These are phyloP conservation scores for Muraenolepis orangiensis DNA, from an alignment of 2,797 vertebrate genomes.

Conservation along the genomic window DNA sequence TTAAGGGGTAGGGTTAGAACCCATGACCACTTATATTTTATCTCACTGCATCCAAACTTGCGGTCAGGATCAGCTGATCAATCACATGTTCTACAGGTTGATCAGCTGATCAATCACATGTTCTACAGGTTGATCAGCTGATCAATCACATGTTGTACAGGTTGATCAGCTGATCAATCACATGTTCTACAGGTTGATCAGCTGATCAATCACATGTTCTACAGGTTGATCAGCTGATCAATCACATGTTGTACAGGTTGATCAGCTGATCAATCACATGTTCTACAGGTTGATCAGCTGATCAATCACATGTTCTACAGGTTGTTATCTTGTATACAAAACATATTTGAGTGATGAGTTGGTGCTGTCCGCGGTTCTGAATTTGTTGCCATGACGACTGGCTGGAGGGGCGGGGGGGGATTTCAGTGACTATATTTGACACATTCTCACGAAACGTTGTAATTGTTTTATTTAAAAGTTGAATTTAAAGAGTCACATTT, in stretches of 20 bases:
- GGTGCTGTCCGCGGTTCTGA: neutral
- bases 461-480: neutral
- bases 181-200: neutral
- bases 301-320: neutral
- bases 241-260: neutral
- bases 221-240: neutral
- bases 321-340: neutral
- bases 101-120: neutral
- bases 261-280: neutral
- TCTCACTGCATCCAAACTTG: neutral
- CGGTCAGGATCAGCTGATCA: neutral
- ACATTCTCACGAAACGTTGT: neutral
- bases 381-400: too few species aligned
- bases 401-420: too few species aligned
- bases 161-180: neutral
- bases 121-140: neutral
- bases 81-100: neutral
- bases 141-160: neutral
- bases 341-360: neutral
- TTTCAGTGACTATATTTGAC: neutral
- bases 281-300: neutral
- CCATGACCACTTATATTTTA: neutral
- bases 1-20: neutral
- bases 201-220: neutral
- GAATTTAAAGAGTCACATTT: neutral